Base-by-base conservation (phyloP, 2,888 invertebrate species). In the Drosophila austrosaltans region DNA sequence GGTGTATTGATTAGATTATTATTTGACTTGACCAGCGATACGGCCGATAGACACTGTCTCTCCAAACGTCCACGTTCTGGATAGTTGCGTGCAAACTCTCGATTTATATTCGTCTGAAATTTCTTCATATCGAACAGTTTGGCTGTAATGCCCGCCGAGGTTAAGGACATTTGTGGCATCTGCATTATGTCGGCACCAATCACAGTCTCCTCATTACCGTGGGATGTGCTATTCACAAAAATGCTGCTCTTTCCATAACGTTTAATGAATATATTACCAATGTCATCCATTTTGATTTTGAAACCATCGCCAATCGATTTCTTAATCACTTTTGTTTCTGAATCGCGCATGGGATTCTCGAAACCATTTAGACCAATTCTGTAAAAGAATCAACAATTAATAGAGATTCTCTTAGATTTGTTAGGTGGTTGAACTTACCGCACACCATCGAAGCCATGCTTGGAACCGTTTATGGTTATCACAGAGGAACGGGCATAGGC, bases 321-420 rank as follows among this genome's bases (percentile, higher is more conserved):
- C 93, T 98, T 97, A 63, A 97, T 95, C 92, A 98, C 97, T 91
- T 97, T 97, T 79, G 98, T 97, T 93, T 97, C 97, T 76, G 96
- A 95, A 93, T 98, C 98, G 92, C 98, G 94, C 95, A 97, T 96
- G 72, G 98, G 97, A 93, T 99, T 98, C 90, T 98, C 97, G 91
- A 99, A 98, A 75, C 98, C 98, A 93, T 97, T 97, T 85, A 99
- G 94, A 78, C 98, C 98, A 93, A 98, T 98, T 93, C 98, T 98
- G 94, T 8, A 42, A 16, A 36, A 53, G 16, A n/a, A 32, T 6
- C 3, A 36, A 2, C 6, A 30, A 6, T 22, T 44, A 22, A n/a
- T 10, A 44, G 1, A 20, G 8, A 30, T 16, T 42, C 25, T 0
- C 4, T 22, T 48, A 10, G 5, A 5, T 0, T n/a, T 3, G 28